Conservation (phyloP, 2,113 vertebrate genomes). For the Astatotilapia flaviijosephi region DNA sequence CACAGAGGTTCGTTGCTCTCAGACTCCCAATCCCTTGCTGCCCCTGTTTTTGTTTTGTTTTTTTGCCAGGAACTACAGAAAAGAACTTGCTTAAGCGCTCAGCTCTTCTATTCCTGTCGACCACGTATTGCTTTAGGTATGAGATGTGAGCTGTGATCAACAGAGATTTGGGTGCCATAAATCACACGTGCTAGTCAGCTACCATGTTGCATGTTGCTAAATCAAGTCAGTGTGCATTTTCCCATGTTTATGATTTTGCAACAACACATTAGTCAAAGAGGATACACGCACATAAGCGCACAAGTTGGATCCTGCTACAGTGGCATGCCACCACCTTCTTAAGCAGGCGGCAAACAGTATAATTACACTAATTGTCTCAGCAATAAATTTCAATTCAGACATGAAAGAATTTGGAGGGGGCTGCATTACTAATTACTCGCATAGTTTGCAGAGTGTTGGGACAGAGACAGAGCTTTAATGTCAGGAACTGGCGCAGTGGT, state of each 20-base stretch:
- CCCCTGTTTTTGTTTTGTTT: not conserved
- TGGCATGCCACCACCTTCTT: slow-evolving; percentile 17
- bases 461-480: slow-evolving; percentile 23
- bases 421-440: slow-evolving; percentile 57
- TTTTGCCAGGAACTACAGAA: not conserved
- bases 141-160: slow-evolving; percentile 5
- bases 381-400: slow-evolving; percentile 70
- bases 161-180: slow-evolving; percentile 18
- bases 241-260: slow-evolving; percentile 16
- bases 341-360: slow-evolving; percentile 34
- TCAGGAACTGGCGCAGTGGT: not conserved
- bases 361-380: slow-evolving; percentile 67
- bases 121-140: slow-evolving; percentile 3
- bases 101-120: not conserved
- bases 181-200: not conserved
- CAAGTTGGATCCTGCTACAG: slow-evolving; percentile 54
- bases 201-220: not conserved
- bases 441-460: slow-evolving; percentile 18
- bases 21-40: not conserved
- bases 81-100: not conserved
- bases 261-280: slow-evolving; percentile 24
- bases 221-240: not conserved
- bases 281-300: not conserved
- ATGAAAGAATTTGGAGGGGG: slow-evolving; percentile 58
- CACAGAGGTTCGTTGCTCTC: not conserved